A percentile compares a stretch with the other conserved stretches of the same genome.
Evolutionary conservation across 2,888 invertebrate species (phyloP).

Genomic region (Stenodema calcarata): DNA sequence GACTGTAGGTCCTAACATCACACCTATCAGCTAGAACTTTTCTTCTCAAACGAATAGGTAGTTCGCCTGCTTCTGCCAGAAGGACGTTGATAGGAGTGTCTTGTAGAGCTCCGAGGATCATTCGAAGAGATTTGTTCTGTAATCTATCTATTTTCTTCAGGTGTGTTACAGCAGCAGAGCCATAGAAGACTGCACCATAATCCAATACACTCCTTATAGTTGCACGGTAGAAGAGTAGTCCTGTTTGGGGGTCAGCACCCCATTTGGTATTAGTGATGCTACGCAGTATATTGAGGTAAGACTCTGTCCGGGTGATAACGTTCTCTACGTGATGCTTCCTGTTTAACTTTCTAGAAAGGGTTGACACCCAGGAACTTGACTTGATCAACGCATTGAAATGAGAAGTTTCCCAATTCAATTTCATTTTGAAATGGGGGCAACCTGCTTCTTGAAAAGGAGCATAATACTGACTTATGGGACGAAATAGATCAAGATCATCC

Average conservation of each 20-base stretch:
- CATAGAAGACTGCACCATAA: not conserved
- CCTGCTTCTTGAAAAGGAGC: not conserved
- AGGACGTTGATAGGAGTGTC: not conserved
- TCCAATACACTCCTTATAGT: not conserved
- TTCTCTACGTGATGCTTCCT: not conserved
- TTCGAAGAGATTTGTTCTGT: not conserved
- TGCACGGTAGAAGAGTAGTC: not conserved
- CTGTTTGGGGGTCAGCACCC: not conserved
- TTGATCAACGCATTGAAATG: not conserved
- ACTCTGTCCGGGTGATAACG: not conserved
- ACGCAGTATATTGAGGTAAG: not conserved
- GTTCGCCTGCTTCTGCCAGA: not conserved
- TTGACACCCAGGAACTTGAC: not conserved
- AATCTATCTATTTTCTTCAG: not conserved
- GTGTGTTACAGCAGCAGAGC: not conserved
- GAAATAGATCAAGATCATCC: not conserved
- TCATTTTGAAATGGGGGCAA: not conserved
- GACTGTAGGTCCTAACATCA: not conserved
- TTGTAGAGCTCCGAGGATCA: not conserved
- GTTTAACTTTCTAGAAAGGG: not conserved
- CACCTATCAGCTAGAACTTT: not conserved
- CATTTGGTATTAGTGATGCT: conserved; percentile 60
- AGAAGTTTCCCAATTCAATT: not conserved
- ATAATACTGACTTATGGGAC: not conserved
- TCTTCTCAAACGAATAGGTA: not conserved